A percentile compares a stretch with the other conserved stretches of the same genome.
Evolutionary conservation across 2,888 invertebrate species (phyloP).

Genomic region (Cephus spinipes): DNA sequence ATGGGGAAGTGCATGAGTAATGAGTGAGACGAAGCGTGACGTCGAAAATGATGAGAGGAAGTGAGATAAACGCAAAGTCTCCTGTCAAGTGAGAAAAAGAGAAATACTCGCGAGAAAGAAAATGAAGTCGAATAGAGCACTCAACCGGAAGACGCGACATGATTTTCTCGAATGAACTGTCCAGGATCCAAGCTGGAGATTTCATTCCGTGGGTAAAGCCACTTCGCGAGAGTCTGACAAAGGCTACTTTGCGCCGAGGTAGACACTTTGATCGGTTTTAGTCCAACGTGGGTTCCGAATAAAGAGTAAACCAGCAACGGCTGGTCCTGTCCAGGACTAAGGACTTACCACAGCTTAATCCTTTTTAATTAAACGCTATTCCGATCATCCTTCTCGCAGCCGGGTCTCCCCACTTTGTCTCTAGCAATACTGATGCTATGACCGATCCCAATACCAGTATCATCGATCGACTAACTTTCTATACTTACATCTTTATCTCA

Average conservation of each 20-base stretch:
- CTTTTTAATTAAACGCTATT: constrained; percentile 58
- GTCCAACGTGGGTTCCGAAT: constrained; percentile 30
- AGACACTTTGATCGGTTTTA: constrained; percentile 47
- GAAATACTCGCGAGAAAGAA: background rate
- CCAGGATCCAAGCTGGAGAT: background rate
- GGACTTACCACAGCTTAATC: constrained; percentile 54
- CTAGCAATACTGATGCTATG: too few species aligned
- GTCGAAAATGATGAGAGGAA: background rate
- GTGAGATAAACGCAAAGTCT: background rate
- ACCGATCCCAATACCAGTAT: too few species aligned
- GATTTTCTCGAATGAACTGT: background rate
- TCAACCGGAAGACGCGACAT: background rate
- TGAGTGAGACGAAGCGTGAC: background rate
- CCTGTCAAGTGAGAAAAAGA: background rate
- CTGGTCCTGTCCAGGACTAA: constrained; percentile 37
- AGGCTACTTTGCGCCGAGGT: constrained; percentile 29
- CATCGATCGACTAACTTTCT: too few species aligned
- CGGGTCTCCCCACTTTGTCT: background rate
- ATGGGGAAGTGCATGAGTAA: background rate
- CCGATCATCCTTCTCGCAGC: constrained; percentile 36
- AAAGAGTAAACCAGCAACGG: constrained; percentile 30
- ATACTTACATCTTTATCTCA: too few species aligned
- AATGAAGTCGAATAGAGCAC: background rate
- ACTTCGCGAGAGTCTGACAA: constrained; percentile 21
- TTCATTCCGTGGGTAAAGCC: constrained; percentile 15